Base-by-base conservation (phyloP, 2,888 invertebrate genomes). In the Aquatica leii region DNA sequence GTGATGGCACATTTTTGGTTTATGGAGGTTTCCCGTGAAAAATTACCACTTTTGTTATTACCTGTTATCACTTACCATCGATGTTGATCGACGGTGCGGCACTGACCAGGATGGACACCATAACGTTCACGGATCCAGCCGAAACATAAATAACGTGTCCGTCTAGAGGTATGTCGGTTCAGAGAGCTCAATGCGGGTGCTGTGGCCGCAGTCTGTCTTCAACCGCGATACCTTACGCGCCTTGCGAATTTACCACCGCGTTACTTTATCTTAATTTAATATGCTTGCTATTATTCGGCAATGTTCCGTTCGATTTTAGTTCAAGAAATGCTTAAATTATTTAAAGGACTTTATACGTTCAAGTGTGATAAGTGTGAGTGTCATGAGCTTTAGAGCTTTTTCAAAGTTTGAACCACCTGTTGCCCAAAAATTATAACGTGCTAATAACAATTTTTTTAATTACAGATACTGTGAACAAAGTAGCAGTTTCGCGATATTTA, bases 111-210 rank as follows among this genome's bases (percentile, higher is more conserved):
- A 66, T 62, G 64, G 67, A 65, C 62, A 65, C 65, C 67, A 66
- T 66, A 68, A 68, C 63, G 64, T 64, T 67, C 59, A 66, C 70
- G 72, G 70, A 74, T 69, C 69, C 69, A 66, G 62, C 71, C 70
- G 70, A 71, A 72, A 69, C 69, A 71, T 71, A 70, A 73, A 68
- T 69, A 70, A 70, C 69, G 71, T 69, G 68, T 66, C 68, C 67
- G 72, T 72, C 69, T 68, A 70, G 71, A 70, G 71, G 73, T 69
- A 73, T 72, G 71, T 72, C 70, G 72, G 72, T 69, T 71, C 68
- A 69, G 73, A 72, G 73, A 74, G 69, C 71, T 71, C 71, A 71
- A 73, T 73, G 71, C 73, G 72, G 71, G 71, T 72, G 70, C 67
- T 71, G 69, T 59, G 65, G 66, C 67, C 67, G 62, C 73, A 74